A percentile compares a stretch with the other conserved stretches of the same genome.
Conservation (phyloP, 2,888 invertebrate genomes). For the Macroteleia sp. region DNA sequence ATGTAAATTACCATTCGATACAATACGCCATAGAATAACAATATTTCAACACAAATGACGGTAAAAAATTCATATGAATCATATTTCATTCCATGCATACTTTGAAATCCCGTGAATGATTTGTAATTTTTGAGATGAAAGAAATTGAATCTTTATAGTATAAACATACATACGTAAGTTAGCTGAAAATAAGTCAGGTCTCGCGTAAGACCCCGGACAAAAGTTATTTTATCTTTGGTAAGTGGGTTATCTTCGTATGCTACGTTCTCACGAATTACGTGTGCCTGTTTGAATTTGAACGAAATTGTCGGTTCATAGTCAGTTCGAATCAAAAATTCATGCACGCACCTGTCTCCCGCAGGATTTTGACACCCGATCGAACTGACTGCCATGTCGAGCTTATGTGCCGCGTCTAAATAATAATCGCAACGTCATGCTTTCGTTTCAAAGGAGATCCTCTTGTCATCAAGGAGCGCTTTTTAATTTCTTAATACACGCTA, state of each 20-base stretch:
- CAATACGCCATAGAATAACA: conserved; percentile 20
- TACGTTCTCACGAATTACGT: conserved; percentile 34
- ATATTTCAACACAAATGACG: conserved; percentile 18
- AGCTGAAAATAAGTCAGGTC: neutral
- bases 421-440: conserved; percentile 50
- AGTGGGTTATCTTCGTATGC: conserved; percentile 10
- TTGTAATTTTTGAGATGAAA: conserved; percentile 45
- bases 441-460: conserved; percentile 42
- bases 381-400: conserved; percentile 15
- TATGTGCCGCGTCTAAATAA: conserved; percentile 40
- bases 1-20: conserved; percentile 35
- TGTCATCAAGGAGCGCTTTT: conserved; percentile 57
- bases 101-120: conserved; percentile 23
- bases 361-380: conserved; percentile 55
- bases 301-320: conserved; percentile 41
- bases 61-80: conserved; percentile 25
- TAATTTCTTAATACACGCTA: conserved; percentile 53
- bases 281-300: conserved; percentile 18
- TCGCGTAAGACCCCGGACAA: conserved; percentile 23
- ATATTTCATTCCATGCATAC: conserved; percentile 34
- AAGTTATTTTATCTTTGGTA: conserved; percentile 5
- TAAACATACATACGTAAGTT: conserved; percentile 21
- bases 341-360: conserved; percentile 48
- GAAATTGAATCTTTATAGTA: conserved; percentile 33
- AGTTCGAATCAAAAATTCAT: conserved; percentile 43